Percentiles rank a stretch among this genome's conserved stretches.
Conservation (phyloP, 2,797 vertebrate genomes). For the Liparis tanakae region DNA sequence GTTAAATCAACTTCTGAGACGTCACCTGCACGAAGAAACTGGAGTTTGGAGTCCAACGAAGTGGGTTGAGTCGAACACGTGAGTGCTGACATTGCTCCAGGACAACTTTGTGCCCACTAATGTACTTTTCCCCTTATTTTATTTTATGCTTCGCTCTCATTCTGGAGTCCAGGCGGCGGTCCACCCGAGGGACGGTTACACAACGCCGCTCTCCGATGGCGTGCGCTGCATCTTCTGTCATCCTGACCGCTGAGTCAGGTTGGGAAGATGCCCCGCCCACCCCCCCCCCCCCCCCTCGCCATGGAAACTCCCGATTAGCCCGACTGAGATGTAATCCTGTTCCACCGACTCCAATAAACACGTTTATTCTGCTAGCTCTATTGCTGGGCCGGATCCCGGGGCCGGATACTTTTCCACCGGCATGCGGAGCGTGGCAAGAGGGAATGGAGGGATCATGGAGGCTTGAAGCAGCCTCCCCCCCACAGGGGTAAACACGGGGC, state of each 20-base stretch:
- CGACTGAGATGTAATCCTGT: conserved; percentile 59
- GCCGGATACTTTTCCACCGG: conserved; percentile 56
- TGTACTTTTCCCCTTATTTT: conserved; percentile 17
- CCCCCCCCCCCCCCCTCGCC: conserved; percentile 13
- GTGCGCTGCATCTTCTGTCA: conserved; percentile 49
- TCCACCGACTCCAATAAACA: conserved; percentile 49
- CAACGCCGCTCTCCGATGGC: conserved; percentile 46
- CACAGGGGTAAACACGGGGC: conserved; percentile 57
- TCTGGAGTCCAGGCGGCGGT: conserved; percentile 33
- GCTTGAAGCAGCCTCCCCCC: conserved; percentile 18
- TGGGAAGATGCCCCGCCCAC: conserved; percentile 7
- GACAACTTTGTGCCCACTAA: conserved; percentile 11
- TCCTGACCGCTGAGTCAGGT: conserved; percentile 32
- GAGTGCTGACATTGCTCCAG: background rate
- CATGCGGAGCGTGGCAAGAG: conserved; percentile 50
- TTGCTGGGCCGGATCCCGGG: conserved; percentile 35
- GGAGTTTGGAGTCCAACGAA: no score
- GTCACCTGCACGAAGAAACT: background rate
- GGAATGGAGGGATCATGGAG: conserved; percentile 59
- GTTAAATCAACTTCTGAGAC: no score
- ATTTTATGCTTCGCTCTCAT: conserved; percentile 37
- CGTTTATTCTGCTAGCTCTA: conserved; percentile 57
- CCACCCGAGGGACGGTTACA: conserved; percentile 42
- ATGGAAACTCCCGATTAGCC: conserved; percentile 31
- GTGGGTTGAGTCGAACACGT: conserved; percentile 7